Evolutionary conservation across 2,888 invertebrate genomes (phyloP).

Genomic region (Junonia oenone): DNA sequence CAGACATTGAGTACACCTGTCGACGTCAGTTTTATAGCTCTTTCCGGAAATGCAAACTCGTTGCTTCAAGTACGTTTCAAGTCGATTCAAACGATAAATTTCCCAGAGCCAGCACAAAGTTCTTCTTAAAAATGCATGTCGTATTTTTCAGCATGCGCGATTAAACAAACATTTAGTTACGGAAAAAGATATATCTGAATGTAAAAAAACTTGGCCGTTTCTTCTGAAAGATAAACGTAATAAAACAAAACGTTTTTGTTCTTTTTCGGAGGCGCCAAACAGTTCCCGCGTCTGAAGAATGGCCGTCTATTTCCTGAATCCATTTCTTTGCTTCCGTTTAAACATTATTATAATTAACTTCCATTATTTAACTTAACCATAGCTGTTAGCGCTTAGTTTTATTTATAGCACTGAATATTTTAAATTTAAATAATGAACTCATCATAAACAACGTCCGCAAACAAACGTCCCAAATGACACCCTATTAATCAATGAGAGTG

Average conservation of each 20-base stretch:
- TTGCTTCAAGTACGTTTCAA: constrained; percentile 27
- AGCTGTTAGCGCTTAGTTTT: constrained; percentile 22
- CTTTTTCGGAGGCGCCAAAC: constrained; percentile 49
- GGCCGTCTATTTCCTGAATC: constrained; percentile 56
- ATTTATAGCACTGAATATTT: constrained; percentile 23
- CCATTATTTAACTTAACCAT: constrained; percentile 46
- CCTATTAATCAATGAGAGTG: constrained; percentile 24
- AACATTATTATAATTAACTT: constrained; percentile 52
- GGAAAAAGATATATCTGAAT: not conserved
- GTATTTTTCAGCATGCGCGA: not conserved
- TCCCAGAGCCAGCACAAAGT: constrained; percentile 13
- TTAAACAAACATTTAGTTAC: constrained; percentile 1
- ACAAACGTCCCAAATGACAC: constrained; percentile 26
- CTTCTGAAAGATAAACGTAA: constrained; percentile 16
- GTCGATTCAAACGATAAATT: constrained; percentile 29
- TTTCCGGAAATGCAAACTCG: constrained; percentile 29
- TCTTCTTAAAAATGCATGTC: constrained; percentile 1
- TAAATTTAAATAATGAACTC: constrained; percentile 15
- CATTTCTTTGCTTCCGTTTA: constrained; percentile 53
- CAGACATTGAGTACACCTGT: constrained; percentile 33
- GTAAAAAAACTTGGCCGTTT: not conserved
- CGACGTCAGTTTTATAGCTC: constrained; percentile 32
- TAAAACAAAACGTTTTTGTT: constrained; percentile 18
- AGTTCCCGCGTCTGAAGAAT: constrained; percentile 50
- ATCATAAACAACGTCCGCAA: constrained; percentile 23